Evolutionary conservation across 1,140 invertebrate genomes (phyloP), one percentile per base, ranked within the genome.

Genomic region (Battus philenor): DNA sequence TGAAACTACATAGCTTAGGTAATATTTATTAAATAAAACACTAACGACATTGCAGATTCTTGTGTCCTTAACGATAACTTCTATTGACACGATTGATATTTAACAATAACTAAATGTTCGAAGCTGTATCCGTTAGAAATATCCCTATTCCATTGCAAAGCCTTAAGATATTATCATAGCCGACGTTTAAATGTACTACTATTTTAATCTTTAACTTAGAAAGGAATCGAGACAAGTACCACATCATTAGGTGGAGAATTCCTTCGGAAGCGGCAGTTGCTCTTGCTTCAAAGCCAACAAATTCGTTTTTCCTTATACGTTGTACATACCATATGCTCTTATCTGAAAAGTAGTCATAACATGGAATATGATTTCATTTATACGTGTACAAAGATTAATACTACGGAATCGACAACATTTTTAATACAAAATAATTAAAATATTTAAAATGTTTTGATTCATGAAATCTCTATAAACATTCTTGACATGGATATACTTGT

Each of bases 341-440:
- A 82, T 82, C 78, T 54, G 34, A 51, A 64, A 80, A 82, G 80
- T 82, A 80, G 78, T 82, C 78, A 77, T 54, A 46, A 51, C 41
- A 49, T 50, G 54, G 68, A 72, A 68, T 67, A 68, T 54, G 57
- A 69, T 71, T 77, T 77, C 60, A 55, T 55, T 48, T 60, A 60
- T 60, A 56, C 54, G 48, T 60, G 36, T 50, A 38, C 60, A 71
- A 68, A 70, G 61, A 68, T 54, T 48, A 63, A 39, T 33, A 36
- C 5, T 9, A 11, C 27, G 16, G 11, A 49, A 10, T 17, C 12
- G 17, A 6, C n/a, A n/a, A n/a, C n/a, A n/a, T n/a, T n/a, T n/a
- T n/a, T n/a, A n/a, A n/a, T n/a, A n/a, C n/a, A n/a, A n/a, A n/a
- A n/a, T n/a, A n/a, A n/a, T n/a, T n/a, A n/a, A n/a, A n/a, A n/a